Base-by-base conservation (phyloP, 2,888 invertebrate genomes). In the Gastrophysa polygoni region DNA sequence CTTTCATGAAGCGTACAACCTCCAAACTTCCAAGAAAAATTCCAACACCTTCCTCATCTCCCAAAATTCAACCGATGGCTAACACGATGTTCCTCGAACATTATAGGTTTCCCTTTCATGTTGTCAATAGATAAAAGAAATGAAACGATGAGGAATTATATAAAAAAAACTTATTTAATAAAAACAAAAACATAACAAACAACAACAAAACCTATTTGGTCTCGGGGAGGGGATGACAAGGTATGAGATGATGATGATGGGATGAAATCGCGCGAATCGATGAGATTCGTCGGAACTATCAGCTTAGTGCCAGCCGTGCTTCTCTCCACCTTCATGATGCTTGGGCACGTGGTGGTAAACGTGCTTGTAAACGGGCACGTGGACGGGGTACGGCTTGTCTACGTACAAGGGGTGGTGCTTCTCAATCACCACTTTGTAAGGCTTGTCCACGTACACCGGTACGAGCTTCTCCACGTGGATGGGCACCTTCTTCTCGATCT, bases 371-470 rank as follows among this genome's bases (percentile, higher is more conserved):
- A 90, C 88, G 44, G 89, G 89, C 10, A 88, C 87, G 70, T 90
- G 90, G 71, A 91, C 90, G 59, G 90, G 89, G 81, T 90, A 90
- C 5, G 90, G 90, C 76, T 89, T 89, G 72, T 88, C 87, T 14
- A 81, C 73, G 62, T 79, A 72, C 47, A 90, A 87, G 77, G 88
- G 89, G 50, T 91, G 88, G 76, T 87, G 90, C 82, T 90, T 91
- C 68, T 91, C 87, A 24, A 91, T 89, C 79, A 89, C 88, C 4
- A 91, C 89, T 71, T 90, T 90, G 84, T 90, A 90, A 4, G 90
- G 91, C 75, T 87, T 90, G 75, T 90, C 89, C 1, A 91, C 86
- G 70, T 89, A 88, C 73, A 90, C 88, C 17, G 88, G 88, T 18
- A 88, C 86, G 18, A 89, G 88, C 75, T 89, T 90, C 75, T 91